Percentiles rank a stretch among this genome's conserved stretches.
Conservation (phyloP, 2,797 vertebrate genomes). For the Hafferia zeledoni region DNA sequence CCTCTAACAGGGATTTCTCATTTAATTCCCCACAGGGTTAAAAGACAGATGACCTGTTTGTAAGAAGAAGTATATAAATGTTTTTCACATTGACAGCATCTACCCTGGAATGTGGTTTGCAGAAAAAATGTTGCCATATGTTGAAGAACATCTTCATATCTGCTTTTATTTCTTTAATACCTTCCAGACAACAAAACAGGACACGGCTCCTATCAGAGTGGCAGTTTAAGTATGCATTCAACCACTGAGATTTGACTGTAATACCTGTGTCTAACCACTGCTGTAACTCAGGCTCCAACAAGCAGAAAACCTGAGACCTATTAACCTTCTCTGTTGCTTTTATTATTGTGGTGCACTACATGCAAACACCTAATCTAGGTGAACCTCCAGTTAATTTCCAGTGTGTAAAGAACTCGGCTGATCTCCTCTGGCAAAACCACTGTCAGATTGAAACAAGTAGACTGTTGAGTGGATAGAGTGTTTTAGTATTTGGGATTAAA, state of each 20-base stretch:
- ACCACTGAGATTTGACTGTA: background rate
- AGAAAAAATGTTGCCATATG: slow-evolving; percentile 48
- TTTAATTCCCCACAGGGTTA: background rate
- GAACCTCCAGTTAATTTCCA: background rate
- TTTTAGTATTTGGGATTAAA: background rate
- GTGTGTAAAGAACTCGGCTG: accelerated
- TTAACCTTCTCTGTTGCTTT: background rate
- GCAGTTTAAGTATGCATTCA: background rate
- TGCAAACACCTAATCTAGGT: background rate
- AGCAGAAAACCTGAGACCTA: background rate
- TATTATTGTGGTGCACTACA: background rate
- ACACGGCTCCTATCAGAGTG: background rate
- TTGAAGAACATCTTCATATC: slow-evolving; percentile 30
- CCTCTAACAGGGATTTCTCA: background rate
- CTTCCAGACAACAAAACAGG: slow-evolving; percentile 40
- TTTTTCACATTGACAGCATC: background rate
- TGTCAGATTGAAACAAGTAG: background rate
- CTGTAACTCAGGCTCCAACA: background rate
- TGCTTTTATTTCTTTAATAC: slow-evolving; percentile 57
- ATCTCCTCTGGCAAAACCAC: background rate
- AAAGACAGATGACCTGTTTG: slow-evolving; percentile 46
- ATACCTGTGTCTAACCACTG: background rate
- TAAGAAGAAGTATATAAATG: slow-evolving; percentile 14
- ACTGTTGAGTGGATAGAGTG: background rate
- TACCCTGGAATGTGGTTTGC: slow-evolving; percentile 28